Conservation (phyloP, 2,797 vertebrate genomes). For the Malacoctenus gilli region DNA sequence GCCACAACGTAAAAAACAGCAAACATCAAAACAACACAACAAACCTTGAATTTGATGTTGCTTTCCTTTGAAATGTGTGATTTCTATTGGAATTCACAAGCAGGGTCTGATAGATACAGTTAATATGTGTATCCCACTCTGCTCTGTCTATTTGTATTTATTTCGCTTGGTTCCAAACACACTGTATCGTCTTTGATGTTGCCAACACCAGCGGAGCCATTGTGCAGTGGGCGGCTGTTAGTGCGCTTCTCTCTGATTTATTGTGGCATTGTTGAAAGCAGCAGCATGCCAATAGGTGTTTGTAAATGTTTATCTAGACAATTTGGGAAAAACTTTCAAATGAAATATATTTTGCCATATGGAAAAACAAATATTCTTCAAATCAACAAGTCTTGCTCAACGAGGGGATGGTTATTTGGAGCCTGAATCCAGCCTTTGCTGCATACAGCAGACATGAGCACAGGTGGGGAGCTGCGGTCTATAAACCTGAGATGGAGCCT, state of each 20-base stretch:
- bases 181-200: constrained; percentile 26
- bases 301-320: not conserved
- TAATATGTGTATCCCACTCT: constrained; percentile 18
- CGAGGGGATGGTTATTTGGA: not conserved
- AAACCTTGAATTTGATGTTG: constrained; percentile 6
- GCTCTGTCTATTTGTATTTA: constrained; percentile 24
- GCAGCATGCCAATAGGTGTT: constrained; percentile 8
- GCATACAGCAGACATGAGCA: constrained; percentile 1
- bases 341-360: not conserved
- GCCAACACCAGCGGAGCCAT: constrained; percentile 25
- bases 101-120: constrained; percentile 10
- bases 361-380: not conserved
- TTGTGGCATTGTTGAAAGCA: constrained; percentile 3
- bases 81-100: constrained; percentile 19
- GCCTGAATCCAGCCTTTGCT: not conserved
- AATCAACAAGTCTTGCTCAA: constrained; percentile 12
- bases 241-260: constrained; percentile 13
- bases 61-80: constrained; percentile 18
- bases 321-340: not conserved
- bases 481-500: constrained; percentile 11
- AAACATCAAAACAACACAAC: constrained; percentile 15
- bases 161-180: constrained; percentile 13
- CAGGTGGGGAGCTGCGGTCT: constrained; percentile 14
- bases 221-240: constrained; percentile 20
- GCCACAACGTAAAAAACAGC: constrained; percentile 6